Evolutionary conservation across 2,888 invertebrate species (phyloP).

Genomic region (Ceraclea dissimilis): DNA sequence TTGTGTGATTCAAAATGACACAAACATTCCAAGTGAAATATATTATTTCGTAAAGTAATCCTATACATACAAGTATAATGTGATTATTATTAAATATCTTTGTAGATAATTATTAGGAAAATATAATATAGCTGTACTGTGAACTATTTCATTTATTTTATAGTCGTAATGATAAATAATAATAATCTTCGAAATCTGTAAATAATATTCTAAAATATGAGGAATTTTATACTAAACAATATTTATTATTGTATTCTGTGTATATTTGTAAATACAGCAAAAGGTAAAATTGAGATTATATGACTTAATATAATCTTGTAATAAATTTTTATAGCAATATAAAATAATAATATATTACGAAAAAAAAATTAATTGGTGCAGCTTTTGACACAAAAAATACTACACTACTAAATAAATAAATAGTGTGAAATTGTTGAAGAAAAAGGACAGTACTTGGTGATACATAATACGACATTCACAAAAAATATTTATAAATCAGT

Average conservation of each 20-base stretch:
- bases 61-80: neutral
- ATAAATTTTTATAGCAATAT: neutral
- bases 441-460: too few species aligned
- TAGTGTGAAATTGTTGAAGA: too few species aligned
- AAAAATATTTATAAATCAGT: too few species aligned
- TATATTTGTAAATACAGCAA: constrained; percentile 4
- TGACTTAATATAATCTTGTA: neutral
- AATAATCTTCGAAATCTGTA: constrained; percentile 19
- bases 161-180: constrained; percentile 4
- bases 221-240: constrained; percentile 17
- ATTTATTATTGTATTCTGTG: constrained; percentile 1
- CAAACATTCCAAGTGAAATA: neutral
- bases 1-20: neutral
- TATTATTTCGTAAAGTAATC: neutral
- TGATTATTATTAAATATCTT: neutral
- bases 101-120: neutral
- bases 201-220: constrained; percentile 17
- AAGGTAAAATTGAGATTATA: neutral
- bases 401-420: neutral
- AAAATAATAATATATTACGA: neutral
- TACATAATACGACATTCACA: too few species aligned
- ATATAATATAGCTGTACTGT: neutral
- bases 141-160: neutral
- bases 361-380: neutral
- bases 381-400: neutral